Percentiles rank a stretch among this genome's conserved stretches.
phyloP scores from a whole-genome alignment of 1,140 invertebrate species.

The Dufourea novaeangliae region DNA sequence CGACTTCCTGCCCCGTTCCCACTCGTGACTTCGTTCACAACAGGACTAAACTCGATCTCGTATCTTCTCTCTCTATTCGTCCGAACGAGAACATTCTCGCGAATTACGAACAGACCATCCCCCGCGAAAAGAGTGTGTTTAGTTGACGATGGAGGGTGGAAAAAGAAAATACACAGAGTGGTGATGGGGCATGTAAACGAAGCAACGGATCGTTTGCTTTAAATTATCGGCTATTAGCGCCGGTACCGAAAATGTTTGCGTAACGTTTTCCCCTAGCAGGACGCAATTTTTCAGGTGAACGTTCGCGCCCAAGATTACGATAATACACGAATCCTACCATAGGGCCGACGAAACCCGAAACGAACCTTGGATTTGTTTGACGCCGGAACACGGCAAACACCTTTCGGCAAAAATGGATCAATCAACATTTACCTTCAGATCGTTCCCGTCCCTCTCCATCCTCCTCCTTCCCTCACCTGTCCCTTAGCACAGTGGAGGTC shows the following conservation, averaged over 20 bases:
- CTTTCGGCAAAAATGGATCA: slow-evolving; percentile 18
- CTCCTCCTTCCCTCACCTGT: background rate
- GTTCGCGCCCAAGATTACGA: background rate
- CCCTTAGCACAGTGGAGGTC: background rate
- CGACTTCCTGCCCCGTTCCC: background rate
- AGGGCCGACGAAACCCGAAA: background rate
- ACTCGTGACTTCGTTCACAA: no score
- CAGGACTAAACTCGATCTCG: no score
- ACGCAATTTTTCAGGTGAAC: background rate
- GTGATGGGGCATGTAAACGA: background rate
- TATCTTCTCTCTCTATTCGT: no score
- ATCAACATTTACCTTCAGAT: slow-evolving; percentile 14
- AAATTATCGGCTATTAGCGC: slow-evolving; percentile 28
- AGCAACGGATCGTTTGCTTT: background rate
- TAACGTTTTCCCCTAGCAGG: no score
- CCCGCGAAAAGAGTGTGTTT: background rate
- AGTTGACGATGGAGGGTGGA: background rate
- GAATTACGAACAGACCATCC: background rate
- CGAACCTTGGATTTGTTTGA: background rate
- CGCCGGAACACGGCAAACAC: background rate
- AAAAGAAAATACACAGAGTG: no score
- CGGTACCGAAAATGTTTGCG: background rate
- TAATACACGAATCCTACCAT: background rate
- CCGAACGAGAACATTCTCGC: no score
- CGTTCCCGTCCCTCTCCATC: background rate